Conservation (phyloP, 2,888 invertebrate genomes). For the Cinara cedri region DNA sequence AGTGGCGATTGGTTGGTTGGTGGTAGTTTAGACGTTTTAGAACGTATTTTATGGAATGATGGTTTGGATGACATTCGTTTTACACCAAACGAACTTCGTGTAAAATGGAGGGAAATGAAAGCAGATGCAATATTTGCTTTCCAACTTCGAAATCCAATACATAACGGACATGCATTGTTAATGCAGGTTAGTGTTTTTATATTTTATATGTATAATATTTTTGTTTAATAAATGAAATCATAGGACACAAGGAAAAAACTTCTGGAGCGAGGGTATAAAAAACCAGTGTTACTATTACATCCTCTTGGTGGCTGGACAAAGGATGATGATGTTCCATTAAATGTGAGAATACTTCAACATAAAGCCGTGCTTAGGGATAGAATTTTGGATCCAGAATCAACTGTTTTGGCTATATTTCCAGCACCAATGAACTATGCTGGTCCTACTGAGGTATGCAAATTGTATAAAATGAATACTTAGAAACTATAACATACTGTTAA, state of each 20-base stretch:
- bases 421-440: slow-evolving; percentile 99
- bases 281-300: slow-evolving; percentile 92
- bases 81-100: slow-evolving; percentile 89
- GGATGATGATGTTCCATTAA: slow-evolving; percentile 95
- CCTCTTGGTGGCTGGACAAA: slow-evolving; percentile 97
- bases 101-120: slow-evolving; percentile 77
- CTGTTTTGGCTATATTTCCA: slow-evolving; percentile 96
- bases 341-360: slow-evolving; percentile 89
- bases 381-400: slow-evolving; percentile 80
- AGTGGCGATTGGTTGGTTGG: slow-evolving; percentile 96
- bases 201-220: too few species aligned
- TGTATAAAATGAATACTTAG: not conserved
- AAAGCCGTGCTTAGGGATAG: slow-evolving; percentile 88
- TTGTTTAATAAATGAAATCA: too few species aligned
- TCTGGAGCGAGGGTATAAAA: slow-evolving; percentile 82
- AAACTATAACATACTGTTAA: not conserved
- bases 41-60: slow-evolving; percentile 89
- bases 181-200: slow-evolving; percentile 73
- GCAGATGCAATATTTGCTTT: slow-evolving; percentile 99
- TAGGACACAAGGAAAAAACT: slow-evolving; percentile 82
- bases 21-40: slow-evolving; percentile 89
- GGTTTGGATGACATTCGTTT: slow-evolving; percentile 92
- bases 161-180: slow-evolving; percentile 96
- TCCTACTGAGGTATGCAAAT: slow-evolving; percentile 77
- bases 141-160: slow-evolving; percentile 95